Conservation (phyloP, 1,140 invertebrate species). For the Dreissena rostriformis region DNA sequence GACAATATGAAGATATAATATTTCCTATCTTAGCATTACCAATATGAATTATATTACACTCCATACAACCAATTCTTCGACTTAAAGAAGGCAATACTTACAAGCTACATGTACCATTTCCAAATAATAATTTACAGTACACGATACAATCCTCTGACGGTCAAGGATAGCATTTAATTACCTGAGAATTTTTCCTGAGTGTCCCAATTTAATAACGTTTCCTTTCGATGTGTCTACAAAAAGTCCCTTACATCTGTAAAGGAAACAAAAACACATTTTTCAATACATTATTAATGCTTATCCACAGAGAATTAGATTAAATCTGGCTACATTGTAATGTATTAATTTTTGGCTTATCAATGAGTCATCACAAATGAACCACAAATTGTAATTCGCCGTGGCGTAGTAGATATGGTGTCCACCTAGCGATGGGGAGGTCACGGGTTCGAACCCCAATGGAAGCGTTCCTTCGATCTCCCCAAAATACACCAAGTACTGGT, state of each 20-base stretch:
- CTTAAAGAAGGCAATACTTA: neutral
- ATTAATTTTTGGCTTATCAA: too few species aligned
- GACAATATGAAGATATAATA: neutral
- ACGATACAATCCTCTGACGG: neutral
- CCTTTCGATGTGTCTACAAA: conserved; percentile 89
- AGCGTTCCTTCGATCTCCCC: too few species aligned
- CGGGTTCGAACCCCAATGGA: too few species aligned
- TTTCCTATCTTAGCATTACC: neutral
- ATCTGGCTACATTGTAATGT: too few species aligned
- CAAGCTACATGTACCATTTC: neutral
- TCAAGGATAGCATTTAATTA: conserved; percentile 43
- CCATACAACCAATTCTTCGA: neutral
- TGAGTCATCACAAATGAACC: too few species aligned
- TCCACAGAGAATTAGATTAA: too few species aligned
- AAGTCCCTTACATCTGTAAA: conserved; percentile 85
- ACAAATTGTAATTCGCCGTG: too few species aligned
- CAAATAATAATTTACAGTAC: neutral
- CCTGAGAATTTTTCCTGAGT: conserved; percentile 85
- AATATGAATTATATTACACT: neutral
- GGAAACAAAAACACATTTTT: neutral
- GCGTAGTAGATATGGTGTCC: too few species aligned
- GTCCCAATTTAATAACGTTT: conserved; percentile 87
- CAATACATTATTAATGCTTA: neutral
- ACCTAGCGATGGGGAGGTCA: too few species aligned
- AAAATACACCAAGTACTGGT: too few species aligned